Conservation (phyloP, 2,113 vertebrate species). For the Piaya cayana region DNA sequence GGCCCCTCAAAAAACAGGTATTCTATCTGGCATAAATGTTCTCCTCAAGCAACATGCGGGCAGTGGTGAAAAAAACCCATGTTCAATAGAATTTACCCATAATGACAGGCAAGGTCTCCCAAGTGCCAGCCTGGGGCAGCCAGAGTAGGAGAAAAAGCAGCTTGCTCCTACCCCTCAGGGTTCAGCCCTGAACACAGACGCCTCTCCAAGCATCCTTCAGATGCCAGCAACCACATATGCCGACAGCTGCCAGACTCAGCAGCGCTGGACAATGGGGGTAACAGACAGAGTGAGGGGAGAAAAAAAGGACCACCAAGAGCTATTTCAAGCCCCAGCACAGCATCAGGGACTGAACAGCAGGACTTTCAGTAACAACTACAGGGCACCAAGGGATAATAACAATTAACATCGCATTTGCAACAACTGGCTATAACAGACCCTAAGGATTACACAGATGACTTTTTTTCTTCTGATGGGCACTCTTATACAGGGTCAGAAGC, state of each 20-base stretch:
- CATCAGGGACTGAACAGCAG: background rate
- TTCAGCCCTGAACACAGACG: background rate
- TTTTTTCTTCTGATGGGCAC: background rate
- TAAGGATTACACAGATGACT: background rate
- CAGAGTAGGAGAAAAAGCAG: background rate
- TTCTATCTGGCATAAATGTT: background rate
- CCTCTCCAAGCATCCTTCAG: background rate
- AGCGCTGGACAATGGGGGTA: background rate
- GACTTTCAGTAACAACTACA: background rate
- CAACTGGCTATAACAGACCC: background rate
- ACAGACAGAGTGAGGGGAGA: accelerated
- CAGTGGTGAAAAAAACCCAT: background rate
- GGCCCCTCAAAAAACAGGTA: background rate
- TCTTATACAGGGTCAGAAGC: background rate
- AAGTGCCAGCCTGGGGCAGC: accelerated
- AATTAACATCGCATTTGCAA: background rate
- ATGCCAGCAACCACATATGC: background rate
- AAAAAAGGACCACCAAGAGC: background rate
- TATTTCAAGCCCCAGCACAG: background rate
- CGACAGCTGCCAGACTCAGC: background rate
- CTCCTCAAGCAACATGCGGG: background rate
- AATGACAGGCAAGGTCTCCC: background rate
- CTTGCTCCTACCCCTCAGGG: background rate
- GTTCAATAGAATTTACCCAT: background rate
- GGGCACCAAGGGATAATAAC: background rate